These are phyloP conservation scores for Aradophagus sp. DNA, from an alignment of 1,140 invertebrate species.

Conservation along the genomic window DNA sequence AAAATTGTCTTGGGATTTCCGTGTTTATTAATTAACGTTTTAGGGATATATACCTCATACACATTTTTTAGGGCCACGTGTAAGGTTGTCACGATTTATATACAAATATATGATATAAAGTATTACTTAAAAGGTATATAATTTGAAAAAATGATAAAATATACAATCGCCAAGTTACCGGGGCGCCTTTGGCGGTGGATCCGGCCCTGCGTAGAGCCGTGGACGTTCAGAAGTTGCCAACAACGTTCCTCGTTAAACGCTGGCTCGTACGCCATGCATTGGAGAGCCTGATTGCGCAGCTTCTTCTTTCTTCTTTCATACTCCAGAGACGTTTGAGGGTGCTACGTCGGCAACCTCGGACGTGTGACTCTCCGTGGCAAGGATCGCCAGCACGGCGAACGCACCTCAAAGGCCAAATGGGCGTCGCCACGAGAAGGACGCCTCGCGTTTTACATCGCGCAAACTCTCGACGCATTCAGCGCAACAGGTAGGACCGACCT, in stretches of 20 bases:
- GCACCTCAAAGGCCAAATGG: conserved; percentile 54
- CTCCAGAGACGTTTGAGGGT: conserved; percentile 26
- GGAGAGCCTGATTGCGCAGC: too few species aligned
- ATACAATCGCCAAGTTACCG: too few species aligned
- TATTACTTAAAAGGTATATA: too few species aligned
- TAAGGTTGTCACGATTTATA: too few species aligned
- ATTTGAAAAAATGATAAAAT: too few species aligned
- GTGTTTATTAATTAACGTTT: too few species aligned
- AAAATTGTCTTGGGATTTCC: too few species aligned
- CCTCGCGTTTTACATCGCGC: conserved; percentile 32
- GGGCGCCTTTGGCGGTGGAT: too few species aligned
- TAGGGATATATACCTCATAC: too few species aligned
- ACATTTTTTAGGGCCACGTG: too few species aligned
- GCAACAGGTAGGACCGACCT: conserved; percentile 63
- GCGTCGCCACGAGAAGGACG: conserved; percentile 39
- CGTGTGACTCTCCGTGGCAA: conserved; percentile 43
- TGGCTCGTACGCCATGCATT: conserved; percentile 15
- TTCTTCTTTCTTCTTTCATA: conserved; percentile 40
- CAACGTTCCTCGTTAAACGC: conserved; percentile 51
- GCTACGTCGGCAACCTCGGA: conserved; percentile 42
- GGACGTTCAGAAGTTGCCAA: conserved; percentile 39
- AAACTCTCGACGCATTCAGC: conserved; percentile 26
- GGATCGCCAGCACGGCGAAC: conserved; percentile 48
- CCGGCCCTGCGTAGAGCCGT: conserved; percentile 46
- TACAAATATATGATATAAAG: too few species aligned